Evolutionary conservation across 2,113 vertebrate species (phyloP).

Genomic region (Piprites chloris): DNA sequence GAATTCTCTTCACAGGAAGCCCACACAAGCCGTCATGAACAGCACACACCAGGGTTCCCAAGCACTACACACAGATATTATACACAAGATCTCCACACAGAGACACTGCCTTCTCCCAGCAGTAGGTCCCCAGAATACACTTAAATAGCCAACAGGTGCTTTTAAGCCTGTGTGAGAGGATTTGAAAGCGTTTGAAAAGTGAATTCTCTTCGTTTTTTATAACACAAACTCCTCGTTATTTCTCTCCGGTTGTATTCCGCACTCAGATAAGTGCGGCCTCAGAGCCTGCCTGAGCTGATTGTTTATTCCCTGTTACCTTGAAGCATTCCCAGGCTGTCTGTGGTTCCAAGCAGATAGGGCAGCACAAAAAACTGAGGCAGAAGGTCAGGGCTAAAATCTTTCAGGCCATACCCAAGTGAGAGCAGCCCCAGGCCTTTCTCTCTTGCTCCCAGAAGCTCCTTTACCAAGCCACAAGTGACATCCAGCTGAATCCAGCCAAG

Average conservation of each 20-base stretch:
- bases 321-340: not conserved
- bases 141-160: not conserved
- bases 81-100: not conserved
- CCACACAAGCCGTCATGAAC: not conserved
- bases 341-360: rapidly evolving
- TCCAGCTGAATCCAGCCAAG: not conserved
- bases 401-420: not conserved
- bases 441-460: not conserved
- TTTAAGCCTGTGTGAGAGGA: not conserved
- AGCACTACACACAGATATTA: not conserved
- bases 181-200: not conserved
- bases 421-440: not conserved
- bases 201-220: not conserved
- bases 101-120: not conserved
- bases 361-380: not conserved
- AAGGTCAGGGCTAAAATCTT: not conserved
- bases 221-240: not conserved
- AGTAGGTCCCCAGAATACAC: not conserved
- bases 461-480: not conserved
- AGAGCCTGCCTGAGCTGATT: not conserved
- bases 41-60: not conserved
- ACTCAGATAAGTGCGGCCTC: not conserved
- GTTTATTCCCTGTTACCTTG: not conserved
- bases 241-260: not conserved
- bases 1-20: not conserved